A percentile compares a stretch with the other conserved stretches of the same genome.
Evolutionary conservation across 2,888 invertebrate genomes (phyloP).

Genomic region (Nymphalis c-album): DNA sequence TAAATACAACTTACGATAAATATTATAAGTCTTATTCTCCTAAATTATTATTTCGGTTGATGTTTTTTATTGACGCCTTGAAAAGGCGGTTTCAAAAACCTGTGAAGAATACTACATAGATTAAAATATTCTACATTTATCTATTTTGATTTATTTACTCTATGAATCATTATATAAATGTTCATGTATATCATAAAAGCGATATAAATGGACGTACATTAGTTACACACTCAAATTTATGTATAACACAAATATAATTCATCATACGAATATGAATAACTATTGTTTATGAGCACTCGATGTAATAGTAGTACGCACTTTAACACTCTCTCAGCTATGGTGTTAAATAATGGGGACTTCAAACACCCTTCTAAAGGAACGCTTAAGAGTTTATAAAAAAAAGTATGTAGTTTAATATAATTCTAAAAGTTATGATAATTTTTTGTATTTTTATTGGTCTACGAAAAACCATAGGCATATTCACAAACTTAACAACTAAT

Average conservation of each 20-base stretch:
- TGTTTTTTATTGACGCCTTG: too few relatives aligned
- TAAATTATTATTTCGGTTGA: too few relatives aligned
- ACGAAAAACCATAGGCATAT: not conserved
- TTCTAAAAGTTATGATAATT: not conserved
- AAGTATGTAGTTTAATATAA: not conserved
- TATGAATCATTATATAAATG: too few relatives aligned
- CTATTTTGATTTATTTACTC: too few relatives aligned
- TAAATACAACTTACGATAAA: too few relatives aligned
- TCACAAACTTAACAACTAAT: too few relatives aligned
- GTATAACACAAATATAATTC: not conserved
- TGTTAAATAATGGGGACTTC: conserved; percentile 50
- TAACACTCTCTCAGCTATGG: conserved; percentile 40
- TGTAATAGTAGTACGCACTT: conserved; percentile 6
- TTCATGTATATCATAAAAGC: too few relatives aligned
- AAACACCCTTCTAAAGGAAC: conserved; percentile 27
- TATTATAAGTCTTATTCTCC: too few relatives aligned
- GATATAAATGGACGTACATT: too few relatives aligned
- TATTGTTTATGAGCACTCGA: not conserved
- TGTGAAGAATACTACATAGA: too few relatives aligned
- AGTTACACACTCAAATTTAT: not conserved
- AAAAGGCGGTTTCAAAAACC: too few relatives aligned
- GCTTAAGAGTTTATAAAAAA: not conserved
- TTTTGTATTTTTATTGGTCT: not conserved
- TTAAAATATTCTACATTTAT: too few relatives aligned
- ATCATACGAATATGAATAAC: not conserved